phyloP scores from a whole-genome alignment of 2,888 invertebrate genomes.

The Copidosoma aretas region DNA sequence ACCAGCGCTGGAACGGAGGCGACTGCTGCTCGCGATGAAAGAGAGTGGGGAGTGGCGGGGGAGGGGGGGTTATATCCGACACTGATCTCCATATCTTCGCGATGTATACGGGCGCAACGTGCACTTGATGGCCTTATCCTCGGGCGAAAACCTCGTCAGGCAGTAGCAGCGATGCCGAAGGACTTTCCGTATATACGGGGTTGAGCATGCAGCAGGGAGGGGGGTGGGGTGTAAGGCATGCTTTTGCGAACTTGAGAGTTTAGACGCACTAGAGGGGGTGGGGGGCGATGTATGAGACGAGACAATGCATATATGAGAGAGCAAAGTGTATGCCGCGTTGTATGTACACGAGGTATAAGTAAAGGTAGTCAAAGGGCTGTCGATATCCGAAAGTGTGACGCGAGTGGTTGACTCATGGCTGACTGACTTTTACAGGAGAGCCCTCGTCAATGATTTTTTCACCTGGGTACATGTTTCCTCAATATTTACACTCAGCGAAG shows the following conservation, averaged over 20 bases:
- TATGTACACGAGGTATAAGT: conserved; percentile 45
- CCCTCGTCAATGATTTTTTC: no score
- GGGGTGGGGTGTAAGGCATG: conserved; percentile 30
- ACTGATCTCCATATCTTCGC: conserved; percentile 27
- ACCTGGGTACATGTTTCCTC: no score
- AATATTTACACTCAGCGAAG: no score
- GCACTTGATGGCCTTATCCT: conserved; percentile 60
- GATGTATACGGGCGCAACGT: conserved; percentile 46
- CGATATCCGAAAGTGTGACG: conserved; percentile 54
- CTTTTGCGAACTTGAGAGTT: conserved; percentile 49
- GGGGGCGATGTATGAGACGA: conserved; percentile 43
- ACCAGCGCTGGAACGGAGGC: conserved; percentile 18
- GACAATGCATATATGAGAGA: conserved; percentile 59
- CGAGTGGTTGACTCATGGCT: conserved; percentile 49
- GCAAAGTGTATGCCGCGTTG: conserved; percentile 39
- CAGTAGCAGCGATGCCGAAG: neutral
- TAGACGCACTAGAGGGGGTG: conserved; percentile 49
- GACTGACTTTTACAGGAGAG: no score
- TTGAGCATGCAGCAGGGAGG: neutral
- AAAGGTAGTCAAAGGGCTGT: conserved; percentile 57
- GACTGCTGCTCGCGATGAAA: neutral
- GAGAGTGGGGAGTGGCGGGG: neutral
- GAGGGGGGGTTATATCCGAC: conserved; percentile 25
- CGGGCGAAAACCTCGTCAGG: conserved; percentile 51
- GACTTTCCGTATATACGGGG: no score